Evolutionary conservation across 1,140 invertebrate species (phyloP).

Genomic region (Drosophila virilis): DNA sequence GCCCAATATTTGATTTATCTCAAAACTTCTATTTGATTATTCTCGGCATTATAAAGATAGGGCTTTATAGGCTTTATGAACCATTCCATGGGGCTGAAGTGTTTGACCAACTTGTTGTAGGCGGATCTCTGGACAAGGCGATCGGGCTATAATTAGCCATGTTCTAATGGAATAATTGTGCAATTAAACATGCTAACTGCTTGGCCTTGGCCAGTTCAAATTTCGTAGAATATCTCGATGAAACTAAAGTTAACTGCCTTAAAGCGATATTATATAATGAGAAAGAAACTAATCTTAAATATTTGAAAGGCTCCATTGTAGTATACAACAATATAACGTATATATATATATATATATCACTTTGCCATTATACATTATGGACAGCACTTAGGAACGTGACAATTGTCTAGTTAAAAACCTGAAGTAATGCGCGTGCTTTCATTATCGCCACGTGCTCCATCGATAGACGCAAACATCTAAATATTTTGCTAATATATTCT

Average conservation of each 20-base stretch:
- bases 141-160: slow-evolving; percentile 10
- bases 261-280: too few species aligned
- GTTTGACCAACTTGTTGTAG: background rate
- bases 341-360: too few species aligned
- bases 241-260: background rate
- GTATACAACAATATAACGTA: too few species aligned
- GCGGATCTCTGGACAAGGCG: background rate
- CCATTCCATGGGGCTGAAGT: background rate
- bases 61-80: slow-evolving; percentile 7
- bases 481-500: slow-evolving; percentile 1
- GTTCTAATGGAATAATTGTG: slow-evolving; percentile 18
- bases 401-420: slow-evolving; percentile 13
- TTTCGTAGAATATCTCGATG: background rate
- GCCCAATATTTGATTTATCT: background rate
- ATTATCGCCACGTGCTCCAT: slow-evolving; percentile 40
- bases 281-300: background rate
- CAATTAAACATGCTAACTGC: background rate
- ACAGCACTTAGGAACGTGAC: slow-evolving; percentile 27
- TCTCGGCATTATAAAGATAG: slow-evolving; percentile 26
- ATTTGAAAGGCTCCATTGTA: background rate
- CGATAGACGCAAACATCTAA: slow-evolving; percentile 3
- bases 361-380: slow-evolving; percentile 2
- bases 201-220: background rate
- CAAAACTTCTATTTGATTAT: background rate
- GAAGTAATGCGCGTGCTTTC: slow-evolving; percentile 15